phyloP scores from a whole-genome alignment of 2,113 vertebrate genomes.

The Nibea coibor region DNA sequence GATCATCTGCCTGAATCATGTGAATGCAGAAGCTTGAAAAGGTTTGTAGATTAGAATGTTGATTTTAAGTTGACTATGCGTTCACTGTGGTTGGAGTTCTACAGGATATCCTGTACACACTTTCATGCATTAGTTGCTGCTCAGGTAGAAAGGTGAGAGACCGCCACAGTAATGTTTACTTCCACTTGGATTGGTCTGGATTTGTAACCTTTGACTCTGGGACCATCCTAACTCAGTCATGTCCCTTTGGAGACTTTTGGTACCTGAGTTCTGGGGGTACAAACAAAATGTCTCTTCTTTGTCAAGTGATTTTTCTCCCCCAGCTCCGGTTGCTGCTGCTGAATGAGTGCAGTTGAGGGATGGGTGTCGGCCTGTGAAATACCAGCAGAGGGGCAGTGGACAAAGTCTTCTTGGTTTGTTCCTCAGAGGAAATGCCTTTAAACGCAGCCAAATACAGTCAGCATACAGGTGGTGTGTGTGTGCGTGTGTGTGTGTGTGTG shows the following conservation, averaged over 20 bases:
- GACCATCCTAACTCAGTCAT: not conserved
- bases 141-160: not conserved
- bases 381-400: conserved; percentile 17
- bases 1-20: no score
- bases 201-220: not conserved
- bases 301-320: not conserved
- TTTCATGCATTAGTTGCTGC: not conserved
- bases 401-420: conserved; percentile 50
- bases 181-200: not conserved
- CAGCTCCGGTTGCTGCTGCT: not conserved
- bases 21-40: no score
- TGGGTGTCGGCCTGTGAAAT: conserved; percentile 43
- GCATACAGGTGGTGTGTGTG: conserved; percentile 21
- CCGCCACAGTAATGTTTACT: not conserved
- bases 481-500: conserved; percentile 3
- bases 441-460: conserved; percentile 19
- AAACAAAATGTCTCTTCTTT: not conserved
- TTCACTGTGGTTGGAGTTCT: not conserved
- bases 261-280: not conserved
- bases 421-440: conserved; percentile 61
- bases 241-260: not conserved
- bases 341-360: conserved; percentile 29
- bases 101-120: not conserved
- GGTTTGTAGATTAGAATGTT: no score
- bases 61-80: not conserved